phyloP scores from a whole-genome alignment of 2,888 invertebrate species.

The Acanthococcus lagerstroemiae region DNA sequence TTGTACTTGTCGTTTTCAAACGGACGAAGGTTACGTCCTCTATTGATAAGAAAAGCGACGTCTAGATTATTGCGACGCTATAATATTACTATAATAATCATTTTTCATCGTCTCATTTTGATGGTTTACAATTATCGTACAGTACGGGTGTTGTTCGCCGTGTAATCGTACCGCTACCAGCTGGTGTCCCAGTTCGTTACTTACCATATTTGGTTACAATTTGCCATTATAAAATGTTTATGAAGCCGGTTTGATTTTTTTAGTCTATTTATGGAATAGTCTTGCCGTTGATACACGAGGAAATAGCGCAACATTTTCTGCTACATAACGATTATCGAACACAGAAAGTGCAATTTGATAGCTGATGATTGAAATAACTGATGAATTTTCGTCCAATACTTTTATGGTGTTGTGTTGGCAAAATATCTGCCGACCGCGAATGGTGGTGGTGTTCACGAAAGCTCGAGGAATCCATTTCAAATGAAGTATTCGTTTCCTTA shows the following conservation, averaged over 20 bases:
- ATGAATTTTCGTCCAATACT: too few relatives aligned
- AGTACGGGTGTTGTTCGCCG: not conserved
- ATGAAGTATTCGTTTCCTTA: too few relatives aligned
- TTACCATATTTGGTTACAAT: constrained; percentile 27
- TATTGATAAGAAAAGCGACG: not conserved
- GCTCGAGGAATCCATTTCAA: too few relatives aligned
- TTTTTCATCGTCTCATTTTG: not conserved
- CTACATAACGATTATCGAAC: too few relatives aligned
- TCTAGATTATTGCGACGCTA: not conserved
- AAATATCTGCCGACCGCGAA: too few relatives aligned
- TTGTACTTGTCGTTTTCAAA: constrained; percentile 4
- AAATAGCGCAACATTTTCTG: too few relatives aligned
- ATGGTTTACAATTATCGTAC: not conserved
- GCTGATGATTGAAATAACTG: too few relatives aligned
- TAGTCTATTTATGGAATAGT: not conserved
- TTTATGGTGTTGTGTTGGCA: too few relatives aligned
- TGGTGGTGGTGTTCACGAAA: too few relatives aligned
- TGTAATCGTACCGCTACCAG: constrained; percentile 6
- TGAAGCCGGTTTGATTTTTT: constrained; percentile 2
- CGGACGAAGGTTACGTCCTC: constrained; percentile 6
- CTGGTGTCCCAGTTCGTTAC: constrained; percentile 5
- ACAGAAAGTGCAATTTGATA: too few relatives aligned
- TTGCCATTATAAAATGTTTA: constrained; percentile 7
- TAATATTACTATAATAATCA: constrained; percentile 2
- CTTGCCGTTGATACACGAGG: too few relatives aligned